Evolutionary conservation across 1,140 invertebrate genomes (phyloP).

Genomic region (Brachionus angularis): DNA sequence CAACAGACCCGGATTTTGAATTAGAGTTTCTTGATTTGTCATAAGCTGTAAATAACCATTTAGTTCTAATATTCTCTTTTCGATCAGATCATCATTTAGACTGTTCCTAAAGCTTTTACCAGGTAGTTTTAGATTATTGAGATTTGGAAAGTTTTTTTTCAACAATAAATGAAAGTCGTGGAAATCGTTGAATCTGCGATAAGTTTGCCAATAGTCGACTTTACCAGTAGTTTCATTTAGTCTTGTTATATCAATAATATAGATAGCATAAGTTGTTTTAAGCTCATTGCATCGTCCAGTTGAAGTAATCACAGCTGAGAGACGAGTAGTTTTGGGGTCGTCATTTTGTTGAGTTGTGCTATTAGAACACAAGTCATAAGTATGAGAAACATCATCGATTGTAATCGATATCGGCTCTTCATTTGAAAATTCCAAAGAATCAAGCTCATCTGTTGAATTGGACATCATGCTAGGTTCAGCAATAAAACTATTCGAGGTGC

Average conservation of each 20-base stretch:
- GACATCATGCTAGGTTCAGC: too few relatives aligned
- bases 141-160: slow-evolving; percentile 65
- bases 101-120: slow-evolving; percentile 91
- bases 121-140: slow-evolving; percentile 75
- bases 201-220: slow-evolving; percentile 64
- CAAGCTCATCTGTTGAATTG: not conserved
- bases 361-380: slow-evolving; percentile 19
- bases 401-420: not conserved
- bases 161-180: slow-evolving; percentile 70
- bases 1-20: slow-evolving; percentile 66
- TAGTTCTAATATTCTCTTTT: slow-evolving; percentile 76
- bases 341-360: not conserved
- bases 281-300: slow-evolving; percentile 27
- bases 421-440: not conserved
- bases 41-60: slow-evolving; percentile 73
- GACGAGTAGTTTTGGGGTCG: not conserved
- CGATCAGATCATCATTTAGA: slow-evolving; percentile 77
- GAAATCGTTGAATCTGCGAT: slow-evolving; percentile 78
- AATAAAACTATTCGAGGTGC: too few relatives aligned
- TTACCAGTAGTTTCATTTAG: slow-evolving; percentile 58
- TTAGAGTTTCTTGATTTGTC: slow-evolving; percentile 64
- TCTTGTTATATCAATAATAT: slow-evolving; percentile 33
- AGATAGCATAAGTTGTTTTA: slow-evolving; percentile 32
- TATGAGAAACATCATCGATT: slow-evolving; percentile 6
- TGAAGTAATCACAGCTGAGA: slow-evolving; percentile 26